Base-by-base conservation (phyloP, 2,888 invertebrate species). In the Drosophila planitibia region DNA sequence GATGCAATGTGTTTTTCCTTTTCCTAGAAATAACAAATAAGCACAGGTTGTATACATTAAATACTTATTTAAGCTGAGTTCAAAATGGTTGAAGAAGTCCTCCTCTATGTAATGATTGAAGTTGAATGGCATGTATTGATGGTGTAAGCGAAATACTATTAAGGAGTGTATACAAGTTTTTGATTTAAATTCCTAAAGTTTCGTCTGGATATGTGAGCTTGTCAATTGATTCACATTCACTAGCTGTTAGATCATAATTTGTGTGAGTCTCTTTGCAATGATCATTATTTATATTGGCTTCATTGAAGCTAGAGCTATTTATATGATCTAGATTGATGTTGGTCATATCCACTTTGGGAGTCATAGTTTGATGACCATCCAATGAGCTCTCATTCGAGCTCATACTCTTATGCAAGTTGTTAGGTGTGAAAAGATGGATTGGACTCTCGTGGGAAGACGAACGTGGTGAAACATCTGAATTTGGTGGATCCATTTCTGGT, bases 381-480 rank as follows among this genome's bases (percentile, higher is more conserved):
- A 28, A 37, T 4, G 4, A 37, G 44, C 6, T 51, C 7, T 51
- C 76, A n/a, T 25, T 54, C 10, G 63, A 14, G 19, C 10, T 47
- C 30, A 49, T 28, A 14, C 2, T 44, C 12, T 22, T 22, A 44
- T 12, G 12, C 22, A 12, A 12, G 12, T 44, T 22, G 44, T 39
- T 9, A 4, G 39, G 19, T 4, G 19, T n/a, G 5, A 41, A n/a
- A 37, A 19, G 6, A 5, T 5, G 2, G 4, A 12, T 12, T 22
- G 5, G 12, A n/a, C 5, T 41, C 16, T 19, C 39, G 19, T 22
- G 22, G 22, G 7, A 16, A 2, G 37, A 12, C 25, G 28, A 55
- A 3, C 7, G 19, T 9, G 0, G 19, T 0, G 22, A 39, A 41
- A 1, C 37, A 10, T 12, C 33, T 12, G 37, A 12, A 7, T 52